A percentile compares a stretch with the other conserved stretches of the same genome.
Conservation (phyloP, 2,888 invertebrate genomes). For the Thymelicus sylvestris region DNA sequence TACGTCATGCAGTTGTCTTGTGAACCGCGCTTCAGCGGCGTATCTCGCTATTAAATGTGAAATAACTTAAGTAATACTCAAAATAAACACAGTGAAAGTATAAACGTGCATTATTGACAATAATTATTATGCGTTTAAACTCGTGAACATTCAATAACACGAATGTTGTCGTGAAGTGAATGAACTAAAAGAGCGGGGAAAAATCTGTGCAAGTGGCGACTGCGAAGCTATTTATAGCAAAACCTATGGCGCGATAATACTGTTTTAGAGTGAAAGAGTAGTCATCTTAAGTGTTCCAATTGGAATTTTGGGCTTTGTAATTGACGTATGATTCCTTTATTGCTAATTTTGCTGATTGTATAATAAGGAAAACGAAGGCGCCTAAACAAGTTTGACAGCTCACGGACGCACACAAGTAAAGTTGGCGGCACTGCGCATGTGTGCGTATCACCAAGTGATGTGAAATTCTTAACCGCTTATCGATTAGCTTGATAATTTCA, state of each 20-base stretch:
- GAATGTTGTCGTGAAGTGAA: conserved; percentile 56
- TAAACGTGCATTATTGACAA: conserved; percentile 54
- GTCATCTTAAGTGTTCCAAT: conserved; percentile 45
- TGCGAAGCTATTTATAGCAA: conserved; percentile 76
- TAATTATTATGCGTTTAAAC: conserved; percentile 46
- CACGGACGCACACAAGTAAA: conserved; percentile 62
- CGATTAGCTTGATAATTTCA: conserved; percentile 80
- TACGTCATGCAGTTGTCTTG: conserved; percentile 70
- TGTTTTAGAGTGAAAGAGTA: conserved; percentile 53
- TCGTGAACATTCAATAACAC: conserved; percentile 40
- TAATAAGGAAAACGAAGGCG: conserved; percentile 55
- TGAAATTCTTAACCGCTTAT: conserved; percentile 77
- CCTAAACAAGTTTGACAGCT: conserved; percentile 82
- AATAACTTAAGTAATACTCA: conserved; percentile 54
- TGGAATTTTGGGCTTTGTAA: conserved; percentile 48
- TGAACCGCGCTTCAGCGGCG: conserved; percentile 67
- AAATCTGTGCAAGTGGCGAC: conserved; percentile 75
- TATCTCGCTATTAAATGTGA: conserved; percentile 61
- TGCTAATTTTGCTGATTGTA: conserved; percentile 33
- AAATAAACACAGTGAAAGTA: conserved; percentile 54
- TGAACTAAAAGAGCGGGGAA: conserved; percentile 73
- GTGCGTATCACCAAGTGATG: conserved; percentile 70
- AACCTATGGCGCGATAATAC: conserved; percentile 64
- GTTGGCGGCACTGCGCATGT: conserved; percentile 60
- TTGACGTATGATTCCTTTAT: conserved; percentile 33